Base-by-base conservation (phyloP, 2,888 invertebrate genomes). In the Thecocarcelia acutangulata region DNA sequence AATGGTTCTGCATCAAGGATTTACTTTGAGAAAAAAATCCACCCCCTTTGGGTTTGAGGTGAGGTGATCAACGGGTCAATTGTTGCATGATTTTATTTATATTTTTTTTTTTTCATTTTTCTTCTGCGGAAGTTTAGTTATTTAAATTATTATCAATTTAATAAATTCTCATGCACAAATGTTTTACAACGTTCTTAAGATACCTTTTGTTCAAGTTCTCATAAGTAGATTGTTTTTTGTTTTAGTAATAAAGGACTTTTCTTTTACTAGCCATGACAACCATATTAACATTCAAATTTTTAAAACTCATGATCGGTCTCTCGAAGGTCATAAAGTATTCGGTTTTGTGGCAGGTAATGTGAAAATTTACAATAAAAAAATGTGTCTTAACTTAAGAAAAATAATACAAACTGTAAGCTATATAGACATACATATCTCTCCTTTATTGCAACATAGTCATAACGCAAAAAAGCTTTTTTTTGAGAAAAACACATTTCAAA, bases 1-100 rank as follows among this genome's bases (percentile, higher is more conserved):
- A 78, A 66, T 78, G 78, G 82, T 82, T 82, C 69, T 78, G 82
- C 82, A 59, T 78, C 74, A 70, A 70, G 82, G 70, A 78, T 70
- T 78, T 78, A 24, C 13, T 58, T 48, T 48, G 40, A 40, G 9
- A 42, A 12, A 28, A 50, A 64, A 42, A 4, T 58, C 64, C 58
- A 52, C 80, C 66, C 13, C 17, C 37, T 58, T 63, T 11, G 40
- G 3, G 1, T n/a, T 8, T 37, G 13, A 74, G 68, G 54, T 50
- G 63, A 44, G 54, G 54, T 75, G 78, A 56, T 66, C 48, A 61
- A 52, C 56, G 78, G 78, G 74, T 75, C 70, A 78, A 78, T 82
- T 82, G 78, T 82, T 82, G 82, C 82, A 78, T 42, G 78, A 82
- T 82, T 82, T 82, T 13, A 5, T 56, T 61, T 42, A n/a, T 61